phyloP scores from a whole-genome alignment of 2,797 vertebrate species.

The Mormyrus hasselquistii region DNA sequence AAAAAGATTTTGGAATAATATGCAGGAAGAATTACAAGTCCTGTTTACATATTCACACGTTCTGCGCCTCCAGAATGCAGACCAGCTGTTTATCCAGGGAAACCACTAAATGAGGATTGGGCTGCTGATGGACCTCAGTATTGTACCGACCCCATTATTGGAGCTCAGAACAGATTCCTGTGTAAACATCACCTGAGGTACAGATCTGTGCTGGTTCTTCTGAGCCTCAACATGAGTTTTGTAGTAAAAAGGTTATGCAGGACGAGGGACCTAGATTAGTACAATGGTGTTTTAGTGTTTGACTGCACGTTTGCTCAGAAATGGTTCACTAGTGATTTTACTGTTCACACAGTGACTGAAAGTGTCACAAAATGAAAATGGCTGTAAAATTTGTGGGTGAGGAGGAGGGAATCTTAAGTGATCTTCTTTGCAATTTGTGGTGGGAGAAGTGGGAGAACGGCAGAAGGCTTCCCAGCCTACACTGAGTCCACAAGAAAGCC shows the following conservation, averaged over 20 bases:
- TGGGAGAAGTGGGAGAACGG: not conserved
- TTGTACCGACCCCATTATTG: not conserved
- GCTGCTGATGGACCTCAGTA: not conserved
- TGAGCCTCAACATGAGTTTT: not conserved
- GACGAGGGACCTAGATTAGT: not conserved
- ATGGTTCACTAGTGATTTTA: not conserved
- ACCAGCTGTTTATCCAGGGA: not conserved
- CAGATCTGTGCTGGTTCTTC: not conserved
- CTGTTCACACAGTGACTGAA: not conserved
- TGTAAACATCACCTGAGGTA: not conserved
- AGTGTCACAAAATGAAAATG: not conserved
- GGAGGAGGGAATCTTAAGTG: not conserved
- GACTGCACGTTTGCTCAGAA: not conserved
- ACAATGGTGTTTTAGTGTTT: not conserved
- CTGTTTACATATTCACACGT: not conserved
- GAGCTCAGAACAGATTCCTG: not conserved
- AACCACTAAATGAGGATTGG: not conserved
- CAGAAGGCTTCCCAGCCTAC: not conserved
- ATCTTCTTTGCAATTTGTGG: not conserved
- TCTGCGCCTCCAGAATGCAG: not conserved
- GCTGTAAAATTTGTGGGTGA: not conserved
- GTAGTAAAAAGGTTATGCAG: not conserved
- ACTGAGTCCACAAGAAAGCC: not conserved
- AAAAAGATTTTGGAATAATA: not conserved
- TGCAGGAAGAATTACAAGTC: not conserved